phyloP scores from a whole-genome alignment of 1,140 invertebrate genomes.

The Brachionus rubens region DNA sequence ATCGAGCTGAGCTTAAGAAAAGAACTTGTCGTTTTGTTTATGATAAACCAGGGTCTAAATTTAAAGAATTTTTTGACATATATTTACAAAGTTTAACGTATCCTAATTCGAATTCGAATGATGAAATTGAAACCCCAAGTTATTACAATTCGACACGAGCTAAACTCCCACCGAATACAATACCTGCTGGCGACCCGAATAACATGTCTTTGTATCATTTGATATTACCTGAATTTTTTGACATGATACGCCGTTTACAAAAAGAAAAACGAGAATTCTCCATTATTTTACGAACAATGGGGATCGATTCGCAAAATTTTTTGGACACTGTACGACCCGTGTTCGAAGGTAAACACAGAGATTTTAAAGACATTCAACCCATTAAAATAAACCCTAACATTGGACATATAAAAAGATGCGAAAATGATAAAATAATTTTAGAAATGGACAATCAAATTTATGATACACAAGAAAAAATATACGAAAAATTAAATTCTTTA shows the following conservation, averaged over 20 bases:
- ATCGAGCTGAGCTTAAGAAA: constrained; percentile 42
- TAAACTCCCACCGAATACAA: constrained; percentile 14
- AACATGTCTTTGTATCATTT: constrained; percentile 19
- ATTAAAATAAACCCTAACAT: constrained; percentile 15
- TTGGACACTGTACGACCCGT: constrained; percentile 7
- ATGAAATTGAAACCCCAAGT: not conserved
- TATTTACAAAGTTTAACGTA: constrained; percentile 29
- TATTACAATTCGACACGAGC: not conserved
- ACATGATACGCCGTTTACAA: constrained; percentile 16
- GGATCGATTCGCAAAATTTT: constrained; percentile 38
- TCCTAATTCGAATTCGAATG: not conserved
- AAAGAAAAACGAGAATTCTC: not conserved
- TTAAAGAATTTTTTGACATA: not conserved
- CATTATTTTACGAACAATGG: constrained; percentile 34
- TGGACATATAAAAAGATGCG: not conserved
- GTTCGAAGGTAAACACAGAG: constrained; percentile 21
- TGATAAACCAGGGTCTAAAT: constrained; percentile 15
- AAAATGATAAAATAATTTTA: constrained; percentile 15
- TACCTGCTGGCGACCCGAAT: constrained; percentile 21
- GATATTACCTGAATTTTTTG: constrained; percentile 40
- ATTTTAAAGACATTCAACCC: constrained; percentile 16
- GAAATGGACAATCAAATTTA: constrained; percentile 22
- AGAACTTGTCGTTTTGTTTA: constrained; percentile 34
- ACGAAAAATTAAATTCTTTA: constrained; percentile 22
- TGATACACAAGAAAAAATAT: constrained; percentile 6